phyloP scores from a whole-genome alignment of 2,797 vertebrate genomes.

The Enteromius fasciolatus region DNA sequence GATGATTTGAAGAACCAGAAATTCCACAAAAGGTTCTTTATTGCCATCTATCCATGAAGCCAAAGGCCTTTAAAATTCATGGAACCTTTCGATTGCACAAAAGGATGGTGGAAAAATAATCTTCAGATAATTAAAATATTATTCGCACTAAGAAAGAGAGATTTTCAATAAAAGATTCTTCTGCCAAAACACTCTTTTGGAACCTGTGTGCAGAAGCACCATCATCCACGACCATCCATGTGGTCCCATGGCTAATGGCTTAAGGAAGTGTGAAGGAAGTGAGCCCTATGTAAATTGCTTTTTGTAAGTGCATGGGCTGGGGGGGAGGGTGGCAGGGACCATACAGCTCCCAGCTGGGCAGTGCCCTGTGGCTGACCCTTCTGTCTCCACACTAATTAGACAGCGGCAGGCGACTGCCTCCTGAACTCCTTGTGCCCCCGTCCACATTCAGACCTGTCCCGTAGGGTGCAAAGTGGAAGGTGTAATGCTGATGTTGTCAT shows the following conservation, averaged over 20 bases:
- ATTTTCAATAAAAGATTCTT: neutral
- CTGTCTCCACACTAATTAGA: conserved; percentile 86
- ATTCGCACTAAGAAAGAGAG: neutral
- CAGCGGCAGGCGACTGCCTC: conserved; percentile 83
- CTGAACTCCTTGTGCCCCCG: conserved; percentile 81
- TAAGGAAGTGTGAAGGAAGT: conserved; percentile 64
- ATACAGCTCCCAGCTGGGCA: conserved; percentile 83
- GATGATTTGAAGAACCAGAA: neutral
- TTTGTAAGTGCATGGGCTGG: conserved; percentile 65
- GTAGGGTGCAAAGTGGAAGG: conserved; percentile 33
- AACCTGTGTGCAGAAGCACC: neutral
- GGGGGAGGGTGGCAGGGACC: conserved; percentile 69
- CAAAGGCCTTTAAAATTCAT: neutral
- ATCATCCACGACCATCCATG: conserved; percentile 22
- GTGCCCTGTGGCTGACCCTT: conserved; percentile 84
- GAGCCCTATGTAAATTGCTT: conserved; percentile 62
- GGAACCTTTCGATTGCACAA: neutral
- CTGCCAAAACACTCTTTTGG: neutral
- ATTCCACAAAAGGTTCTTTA: neutral
- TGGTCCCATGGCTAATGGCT: conserved; percentile 36
- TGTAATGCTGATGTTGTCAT: neutral
- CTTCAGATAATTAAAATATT: neutral
- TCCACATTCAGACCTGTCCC: conserved; percentile 33
- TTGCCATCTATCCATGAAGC: neutral
- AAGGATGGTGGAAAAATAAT: neutral